These are phyloP conservation scores for Cepphus grylle DNA, from an alignment of 2,113 vertebrate species.

Conservation along the genomic window DNA sequence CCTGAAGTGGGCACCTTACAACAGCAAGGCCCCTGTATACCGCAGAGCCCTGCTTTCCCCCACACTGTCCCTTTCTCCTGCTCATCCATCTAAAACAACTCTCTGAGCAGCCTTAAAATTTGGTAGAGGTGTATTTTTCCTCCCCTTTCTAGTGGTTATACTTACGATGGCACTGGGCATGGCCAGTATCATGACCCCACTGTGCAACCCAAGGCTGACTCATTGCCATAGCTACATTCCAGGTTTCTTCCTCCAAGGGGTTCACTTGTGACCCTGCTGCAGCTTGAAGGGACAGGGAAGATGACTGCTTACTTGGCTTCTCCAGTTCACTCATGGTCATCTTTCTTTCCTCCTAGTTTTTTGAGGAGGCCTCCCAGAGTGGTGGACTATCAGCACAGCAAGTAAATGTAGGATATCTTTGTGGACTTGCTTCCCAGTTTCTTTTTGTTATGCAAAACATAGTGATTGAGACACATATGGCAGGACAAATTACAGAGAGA, in stretches of 20 bases:
- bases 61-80: background rate
- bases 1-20: background rate
- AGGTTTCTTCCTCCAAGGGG: background rate
- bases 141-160: background rate
- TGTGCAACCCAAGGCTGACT: background rate
- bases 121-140: background rate
- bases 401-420: background rate
- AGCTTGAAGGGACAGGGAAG: background rate
- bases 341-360: background rate
- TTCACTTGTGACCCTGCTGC: background rate
- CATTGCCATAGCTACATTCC: background rate
- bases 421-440: background rate
- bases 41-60: background rate
- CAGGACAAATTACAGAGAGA: background rate
- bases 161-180: background rate
- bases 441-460: background rate
- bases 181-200: background rate
- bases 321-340: background rate
- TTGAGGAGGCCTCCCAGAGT: background rate
- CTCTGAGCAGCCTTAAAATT: background rate
- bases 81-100: background rate
- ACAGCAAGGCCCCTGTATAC: background rate
- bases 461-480: background rate
- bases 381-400: background rate
- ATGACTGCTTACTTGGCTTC: background rate